Conservation (phyloP, 2,888 invertebrate species). For the Alitta virens region DNA sequence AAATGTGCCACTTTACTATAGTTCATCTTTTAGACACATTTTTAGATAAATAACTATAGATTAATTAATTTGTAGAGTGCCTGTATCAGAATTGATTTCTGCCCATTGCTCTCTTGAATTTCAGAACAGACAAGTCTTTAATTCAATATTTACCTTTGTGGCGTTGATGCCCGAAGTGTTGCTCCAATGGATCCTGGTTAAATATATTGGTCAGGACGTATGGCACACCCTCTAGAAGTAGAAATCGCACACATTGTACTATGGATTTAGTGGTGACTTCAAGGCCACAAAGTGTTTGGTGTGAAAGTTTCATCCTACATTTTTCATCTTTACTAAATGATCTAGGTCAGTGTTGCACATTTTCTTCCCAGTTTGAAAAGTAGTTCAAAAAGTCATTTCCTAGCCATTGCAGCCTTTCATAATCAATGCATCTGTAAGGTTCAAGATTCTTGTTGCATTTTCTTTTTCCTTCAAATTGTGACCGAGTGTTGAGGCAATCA, state of each 20-base stretch:
- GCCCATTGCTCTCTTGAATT: too few relatives aligned
- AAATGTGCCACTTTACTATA: too few relatives aligned
- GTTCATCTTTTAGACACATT: too few relatives aligned
- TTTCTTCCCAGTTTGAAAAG: conserved; percentile 19
- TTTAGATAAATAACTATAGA: too few relatives aligned
- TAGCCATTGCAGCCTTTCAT: conserved; percentile 5
- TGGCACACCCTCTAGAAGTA: conserved; percentile 17
- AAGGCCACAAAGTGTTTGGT: conserved; percentile 25
- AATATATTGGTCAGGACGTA: conserved; percentile 19
- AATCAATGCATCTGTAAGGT: neutral
- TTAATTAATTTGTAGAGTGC: too few relatives aligned
- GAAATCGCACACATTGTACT: conserved; percentile 17
- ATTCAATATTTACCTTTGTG: too few relatives aligned
- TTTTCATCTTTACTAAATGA: neutral
- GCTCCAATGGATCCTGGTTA: conserved; percentile 28
- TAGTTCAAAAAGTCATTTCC: conserved; percentile 19
- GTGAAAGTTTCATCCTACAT: conserved; percentile 16
- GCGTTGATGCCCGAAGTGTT: conserved; percentile 27
- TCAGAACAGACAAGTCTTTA: too few relatives aligned
- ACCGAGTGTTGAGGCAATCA: conserved; percentile 23
- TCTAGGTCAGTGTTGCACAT: conserved; percentile 2
- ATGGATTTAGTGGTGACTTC: conserved; percentile 20
- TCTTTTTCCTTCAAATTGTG: conserved; percentile 12
- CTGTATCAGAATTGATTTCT: too few relatives aligned
- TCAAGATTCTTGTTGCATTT: conserved; percentile 17